Conservation (phyloP, 2,888 invertebrate genomes). For the Acanthoscelides obtectus region DNA sequence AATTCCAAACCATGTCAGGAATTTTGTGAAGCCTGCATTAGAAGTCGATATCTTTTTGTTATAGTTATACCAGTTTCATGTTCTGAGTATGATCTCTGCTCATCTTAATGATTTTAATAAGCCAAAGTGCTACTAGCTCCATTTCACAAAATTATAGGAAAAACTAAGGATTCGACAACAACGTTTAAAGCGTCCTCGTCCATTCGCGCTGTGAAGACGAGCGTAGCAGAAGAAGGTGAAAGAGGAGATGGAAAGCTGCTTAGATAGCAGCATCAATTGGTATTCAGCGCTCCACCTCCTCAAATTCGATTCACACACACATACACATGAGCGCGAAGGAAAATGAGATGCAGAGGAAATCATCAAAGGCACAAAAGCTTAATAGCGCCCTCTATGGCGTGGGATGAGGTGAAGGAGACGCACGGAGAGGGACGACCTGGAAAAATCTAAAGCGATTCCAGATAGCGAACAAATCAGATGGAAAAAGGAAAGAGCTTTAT, state of each 20-base stretch:
- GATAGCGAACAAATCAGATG: neutral
- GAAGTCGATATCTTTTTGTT: too few relatives aligned
- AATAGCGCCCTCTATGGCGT: constrained; percentile 36
- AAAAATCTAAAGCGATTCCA: neutral
- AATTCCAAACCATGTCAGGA: too few relatives aligned
- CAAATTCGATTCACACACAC: constrained; percentile 47
- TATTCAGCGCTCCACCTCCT: constrained; percentile 48
- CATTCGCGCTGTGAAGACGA: neutral
- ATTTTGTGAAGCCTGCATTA: too few relatives aligned
- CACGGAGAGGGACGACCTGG: neutral
- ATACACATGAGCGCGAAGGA: constrained; percentile 30
- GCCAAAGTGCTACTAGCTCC: too few relatives aligned
- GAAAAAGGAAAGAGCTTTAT: neutral
- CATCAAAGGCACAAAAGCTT: constrained; percentile 51
- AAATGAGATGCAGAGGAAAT: constrained; percentile 51
- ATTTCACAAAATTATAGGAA: neutral
- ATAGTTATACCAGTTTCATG: too few relatives aligned
- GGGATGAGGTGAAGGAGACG: neutral
- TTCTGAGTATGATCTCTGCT: too few relatives aligned
- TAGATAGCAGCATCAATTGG: constrained; percentile 43
- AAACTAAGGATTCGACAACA: neutral
- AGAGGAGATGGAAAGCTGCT: constrained; percentile 36
- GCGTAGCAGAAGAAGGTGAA: constrained; percentile 12
- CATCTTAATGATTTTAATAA: too few relatives aligned
- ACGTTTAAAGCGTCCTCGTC: neutral